Conservation (phyloP, 2,113 vertebrate genomes). For the Leiothrix lutea region DNA sequence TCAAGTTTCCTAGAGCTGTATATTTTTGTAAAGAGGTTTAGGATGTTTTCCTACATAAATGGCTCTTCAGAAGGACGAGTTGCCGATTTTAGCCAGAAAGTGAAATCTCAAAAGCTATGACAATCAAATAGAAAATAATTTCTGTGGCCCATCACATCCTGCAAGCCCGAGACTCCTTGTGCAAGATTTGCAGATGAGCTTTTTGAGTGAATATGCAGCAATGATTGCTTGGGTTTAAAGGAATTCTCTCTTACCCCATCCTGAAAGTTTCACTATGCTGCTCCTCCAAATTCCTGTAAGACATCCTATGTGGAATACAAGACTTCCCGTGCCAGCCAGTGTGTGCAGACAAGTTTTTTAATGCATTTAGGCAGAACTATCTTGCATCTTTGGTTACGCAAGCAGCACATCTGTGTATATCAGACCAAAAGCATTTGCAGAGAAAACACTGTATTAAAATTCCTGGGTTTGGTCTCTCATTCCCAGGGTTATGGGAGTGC, state of each 20-base stretch:
- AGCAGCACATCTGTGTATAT: slow-evolving; percentile 49
- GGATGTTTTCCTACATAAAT: slow-evolving; percentile 21
- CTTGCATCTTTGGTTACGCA: slow-evolving; percentile 40
- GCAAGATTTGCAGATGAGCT: neutral
- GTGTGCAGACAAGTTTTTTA: neutral
- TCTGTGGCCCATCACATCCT: neutral
- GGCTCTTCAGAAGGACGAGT: neutral
- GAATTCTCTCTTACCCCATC: neutral
- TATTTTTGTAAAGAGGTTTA: slow-evolving; percentile 36
- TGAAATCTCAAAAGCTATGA: neutral
- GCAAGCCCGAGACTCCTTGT: neutral
- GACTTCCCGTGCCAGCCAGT: neutral
- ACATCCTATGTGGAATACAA: fast-evolving
- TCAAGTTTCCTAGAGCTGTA: slow-evolving; percentile 15
- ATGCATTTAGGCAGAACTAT: neutral
- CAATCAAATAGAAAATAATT: neutral
- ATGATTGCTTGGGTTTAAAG: neutral
- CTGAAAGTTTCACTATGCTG: neutral
- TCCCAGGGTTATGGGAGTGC: slow-evolving; percentile 31
- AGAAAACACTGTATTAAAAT: slow-evolving; percentile 60
- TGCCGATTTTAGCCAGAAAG: neutral
- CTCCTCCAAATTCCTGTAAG: neutral
- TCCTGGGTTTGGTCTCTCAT: slow-evolving; percentile 33
- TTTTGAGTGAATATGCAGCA: neutral
- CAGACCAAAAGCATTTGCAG: slow-evolving; percentile 50